Conservation (phyloP, 2,888 invertebrate genomes). For the Dasysyrphus tricinctus region DNA sequence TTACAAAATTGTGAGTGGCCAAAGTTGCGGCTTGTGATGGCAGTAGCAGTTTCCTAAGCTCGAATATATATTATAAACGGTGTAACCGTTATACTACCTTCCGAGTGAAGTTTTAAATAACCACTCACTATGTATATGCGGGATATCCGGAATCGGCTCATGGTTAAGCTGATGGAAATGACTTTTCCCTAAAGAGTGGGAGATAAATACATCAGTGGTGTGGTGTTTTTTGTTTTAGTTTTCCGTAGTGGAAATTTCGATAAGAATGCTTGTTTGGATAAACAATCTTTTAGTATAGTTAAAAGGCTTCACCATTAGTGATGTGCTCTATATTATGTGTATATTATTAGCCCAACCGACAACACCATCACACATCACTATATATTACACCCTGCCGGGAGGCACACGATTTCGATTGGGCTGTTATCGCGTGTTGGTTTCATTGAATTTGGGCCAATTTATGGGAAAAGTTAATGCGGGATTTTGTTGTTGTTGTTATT, state of each 20-base stretch:
- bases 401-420: constrained; percentile 35
- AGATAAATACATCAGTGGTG: constrained; percentile 4
- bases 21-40: constrained; percentile 5
- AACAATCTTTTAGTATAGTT: constrained; percentile 44
- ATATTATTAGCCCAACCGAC: constrained; percentile 14
- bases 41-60: constrained; percentile 3
- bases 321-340: constrained; percentile 33
- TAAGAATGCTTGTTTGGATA: constrained; percentile 49
- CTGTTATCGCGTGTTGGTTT: constrained; percentile 66
- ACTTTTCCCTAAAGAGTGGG: background rate
- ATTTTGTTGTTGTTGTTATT: constrained; percentile 3
- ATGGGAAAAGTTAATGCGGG: constrained; percentile 42
- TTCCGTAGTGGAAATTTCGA: constrained; percentile 40
- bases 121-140: background rate
- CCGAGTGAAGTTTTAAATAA: background rate
- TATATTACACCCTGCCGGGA: constrained; percentile 11
- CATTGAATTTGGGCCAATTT: constrained; percentile 69
- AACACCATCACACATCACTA: constrained; percentile 3
- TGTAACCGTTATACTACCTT: background rate
- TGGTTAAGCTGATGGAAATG: constrained; percentile 11
- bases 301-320: constrained; percentile 53
- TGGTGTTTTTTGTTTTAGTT: constrained; percentile 14
- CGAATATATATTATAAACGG: background rate
- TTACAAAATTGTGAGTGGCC: constrained; percentile 15
- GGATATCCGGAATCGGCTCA: constrained; percentile 32